Conservation (phyloP, 2,113 vertebrate species). For the Nycticorax nycticorax region DNA sequence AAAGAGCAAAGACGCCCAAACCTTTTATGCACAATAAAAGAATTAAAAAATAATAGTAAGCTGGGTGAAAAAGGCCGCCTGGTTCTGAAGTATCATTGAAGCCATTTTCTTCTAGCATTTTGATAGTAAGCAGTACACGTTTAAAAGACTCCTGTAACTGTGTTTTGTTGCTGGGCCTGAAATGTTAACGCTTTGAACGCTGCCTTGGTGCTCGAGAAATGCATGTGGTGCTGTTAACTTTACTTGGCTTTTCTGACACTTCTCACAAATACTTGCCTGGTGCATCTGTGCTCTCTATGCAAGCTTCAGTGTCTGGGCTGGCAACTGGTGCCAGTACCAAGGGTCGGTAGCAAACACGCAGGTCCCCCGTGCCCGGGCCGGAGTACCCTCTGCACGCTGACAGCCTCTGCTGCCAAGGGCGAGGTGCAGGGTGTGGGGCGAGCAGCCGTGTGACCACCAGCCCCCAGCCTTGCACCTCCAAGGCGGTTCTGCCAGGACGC, state of each 20-base stretch:
- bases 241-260: background rate
- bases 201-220: background rate
- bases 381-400: no score
- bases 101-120: background rate
- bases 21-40: background rate
- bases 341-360: background rate
- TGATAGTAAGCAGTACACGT: background rate
- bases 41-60: background rate
- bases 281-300: background rate
- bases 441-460: fast-evolving
- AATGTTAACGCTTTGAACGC: background rate
- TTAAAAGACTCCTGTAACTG: background rate
- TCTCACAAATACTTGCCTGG: background rate
- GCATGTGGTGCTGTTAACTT: background rate
- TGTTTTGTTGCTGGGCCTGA: background rate
- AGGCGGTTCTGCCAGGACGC: no score
- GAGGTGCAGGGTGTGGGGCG: background rate
- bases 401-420: background rate
- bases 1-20: background rate
- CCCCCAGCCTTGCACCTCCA: fast-evolving
- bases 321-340: background rate
- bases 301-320: background rate
- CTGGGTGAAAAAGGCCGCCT: background rate
- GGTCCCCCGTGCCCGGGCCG: background rate
- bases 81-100: background rate